phyloP scores from a whole-genome alignment of 2,113 vertebrate species.

The Gymnobelideus leadbeateri region DNA sequence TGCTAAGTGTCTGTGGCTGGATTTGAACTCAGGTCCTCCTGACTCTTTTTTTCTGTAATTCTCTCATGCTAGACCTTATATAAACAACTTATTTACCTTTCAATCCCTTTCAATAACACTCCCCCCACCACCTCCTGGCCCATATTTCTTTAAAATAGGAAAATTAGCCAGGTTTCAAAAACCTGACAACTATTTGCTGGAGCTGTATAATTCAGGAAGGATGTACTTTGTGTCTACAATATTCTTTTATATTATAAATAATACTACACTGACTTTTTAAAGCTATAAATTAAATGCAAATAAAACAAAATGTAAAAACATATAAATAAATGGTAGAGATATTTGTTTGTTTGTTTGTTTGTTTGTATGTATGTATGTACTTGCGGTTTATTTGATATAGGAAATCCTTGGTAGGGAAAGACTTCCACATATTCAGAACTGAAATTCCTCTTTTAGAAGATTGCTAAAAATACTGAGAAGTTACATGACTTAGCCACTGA shows the following conservation, averaged over 20 bases:
- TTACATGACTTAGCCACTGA: background rate
- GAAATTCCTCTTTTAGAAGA: background rate
- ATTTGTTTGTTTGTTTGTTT: background rate
- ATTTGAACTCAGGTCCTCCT: no score
- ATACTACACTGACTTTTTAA: slow-evolving; percentile 43
- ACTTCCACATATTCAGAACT: background rate
- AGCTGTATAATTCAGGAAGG: slow-evolving; percentile 52
- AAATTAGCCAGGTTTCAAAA: slow-evolving; percentile 61
- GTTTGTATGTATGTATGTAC: background rate
- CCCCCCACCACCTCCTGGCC: slow-evolving; percentile 50
- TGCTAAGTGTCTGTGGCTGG: no score
- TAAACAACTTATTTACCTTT: slow-evolving; percentile 52
- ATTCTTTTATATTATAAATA: slow-evolving; percentile 32
- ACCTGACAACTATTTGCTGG: slow-evolving; percentile 48
- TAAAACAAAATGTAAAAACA: background rate
- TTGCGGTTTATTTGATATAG: background rate
- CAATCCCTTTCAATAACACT: slow-evolving; percentile 58
- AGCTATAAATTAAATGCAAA: slow-evolving; percentile 48
- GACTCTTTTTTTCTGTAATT: slow-evolving; percentile 36
- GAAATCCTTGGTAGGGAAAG: background rate
- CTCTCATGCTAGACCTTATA: slow-evolving; percentile 18
- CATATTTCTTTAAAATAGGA: slow-evolving; percentile 55
- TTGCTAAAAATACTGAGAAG: background rate
- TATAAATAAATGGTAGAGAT: background rate
- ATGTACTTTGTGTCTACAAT: slow-evolving; percentile 61